Conservation (phyloP, 2,113 vertebrate genomes). For the Pantherophis guttatus region DNA sequence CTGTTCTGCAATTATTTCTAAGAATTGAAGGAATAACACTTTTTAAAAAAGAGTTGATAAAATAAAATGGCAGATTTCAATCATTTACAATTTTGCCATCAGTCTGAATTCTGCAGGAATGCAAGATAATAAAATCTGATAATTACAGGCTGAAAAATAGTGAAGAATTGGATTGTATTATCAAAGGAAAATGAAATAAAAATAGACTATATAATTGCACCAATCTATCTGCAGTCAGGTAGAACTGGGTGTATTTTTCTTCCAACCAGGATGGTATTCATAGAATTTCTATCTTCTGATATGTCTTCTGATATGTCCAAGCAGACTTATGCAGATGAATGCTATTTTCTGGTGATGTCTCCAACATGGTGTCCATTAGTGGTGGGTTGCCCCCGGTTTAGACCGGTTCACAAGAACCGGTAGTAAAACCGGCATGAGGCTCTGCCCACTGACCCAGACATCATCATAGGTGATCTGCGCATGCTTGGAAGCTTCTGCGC, state of each 20-base stretch:
- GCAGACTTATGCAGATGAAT: not conserved
- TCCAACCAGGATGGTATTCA: not conserved
- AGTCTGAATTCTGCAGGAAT: not conserved
- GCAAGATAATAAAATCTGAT: not conserved
- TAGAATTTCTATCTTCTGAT: not conserved
- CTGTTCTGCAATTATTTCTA: conserved; percentile 1
- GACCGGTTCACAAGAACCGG: too few species aligned
- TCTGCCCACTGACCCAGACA: too few species aligned
- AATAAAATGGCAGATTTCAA: not conserved
- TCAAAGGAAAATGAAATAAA: not conserved
- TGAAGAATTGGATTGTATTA: not conserved
- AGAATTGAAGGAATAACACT: not conserved
- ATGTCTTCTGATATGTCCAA: not conserved
- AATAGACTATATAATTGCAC: not conserved
- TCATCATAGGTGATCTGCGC: too few species aligned
- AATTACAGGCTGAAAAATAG: not conserved
- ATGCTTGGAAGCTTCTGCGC: too few species aligned
- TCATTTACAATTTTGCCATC: not conserved
- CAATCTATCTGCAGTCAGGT: not conserved
- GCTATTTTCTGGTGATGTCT: not conserved
- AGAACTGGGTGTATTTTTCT: not conserved
- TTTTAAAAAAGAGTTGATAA: not conserved
- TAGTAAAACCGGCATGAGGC: too few species aligned
- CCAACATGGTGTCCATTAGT: not conserved
- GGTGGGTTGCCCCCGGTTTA: too few species aligned